A percentile compares a stretch with the other conserved stretches of the same genome.
These are phyloP conservation scores for Schlechtendalia chinensis DNA, from an alignment of 1,140 invertebrate species.

Conservation along the genomic window DNA sequence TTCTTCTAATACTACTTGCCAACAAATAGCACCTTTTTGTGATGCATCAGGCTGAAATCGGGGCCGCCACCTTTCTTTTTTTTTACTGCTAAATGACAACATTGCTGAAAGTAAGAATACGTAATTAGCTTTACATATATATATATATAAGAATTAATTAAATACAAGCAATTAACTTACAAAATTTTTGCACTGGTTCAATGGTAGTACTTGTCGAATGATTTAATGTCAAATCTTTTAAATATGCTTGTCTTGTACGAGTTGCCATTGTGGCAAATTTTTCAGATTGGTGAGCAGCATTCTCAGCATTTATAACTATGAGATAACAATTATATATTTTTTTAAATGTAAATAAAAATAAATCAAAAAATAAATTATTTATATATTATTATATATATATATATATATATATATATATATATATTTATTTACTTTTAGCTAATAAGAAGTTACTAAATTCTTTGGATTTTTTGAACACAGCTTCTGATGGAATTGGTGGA, in stretches of 20 bases:
- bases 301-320: slow-evolving; percentile 92
- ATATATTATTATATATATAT: background rate
- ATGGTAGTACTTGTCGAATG: slow-evolving; percentile 77
- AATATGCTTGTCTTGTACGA: slow-evolving; percentile 90
- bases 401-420: slow-evolving; percentile 41
- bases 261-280: slow-evolving; percentile 98
- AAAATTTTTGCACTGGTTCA: slow-evolving; percentile 86
- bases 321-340: background rate
- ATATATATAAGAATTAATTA: too few relatives aligned
- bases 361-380: too few relatives aligned
- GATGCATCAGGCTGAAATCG: slow-evolving; percentile 67
- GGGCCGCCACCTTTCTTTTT: slow-evolving; percentile 67
- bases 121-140: too few relatives aligned
- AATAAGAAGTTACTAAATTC: slow-evolving; percentile 89
- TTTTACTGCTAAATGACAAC: slow-evolving; percentile 70
- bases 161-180: slow-evolving; percentile 63
- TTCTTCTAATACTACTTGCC: slow-evolving; percentile 73
- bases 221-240: slow-evolving; percentile 87
- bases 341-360: background rate
- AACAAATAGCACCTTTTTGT: slow-evolving; percentile 73
- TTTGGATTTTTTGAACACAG: slow-evolving; percentile 82
- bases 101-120: slow-evolving; percentile 60
- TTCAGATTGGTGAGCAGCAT: slow-evolving; percentile 91
- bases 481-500: slow-evolving; percentile 82
- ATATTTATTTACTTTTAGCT: slow-evolving; percentile 70